These are phyloP conservation scores for Conus betulinus DNA, from an alignment of 1,140 invertebrate species.

Conservation along the genomic window DNA sequence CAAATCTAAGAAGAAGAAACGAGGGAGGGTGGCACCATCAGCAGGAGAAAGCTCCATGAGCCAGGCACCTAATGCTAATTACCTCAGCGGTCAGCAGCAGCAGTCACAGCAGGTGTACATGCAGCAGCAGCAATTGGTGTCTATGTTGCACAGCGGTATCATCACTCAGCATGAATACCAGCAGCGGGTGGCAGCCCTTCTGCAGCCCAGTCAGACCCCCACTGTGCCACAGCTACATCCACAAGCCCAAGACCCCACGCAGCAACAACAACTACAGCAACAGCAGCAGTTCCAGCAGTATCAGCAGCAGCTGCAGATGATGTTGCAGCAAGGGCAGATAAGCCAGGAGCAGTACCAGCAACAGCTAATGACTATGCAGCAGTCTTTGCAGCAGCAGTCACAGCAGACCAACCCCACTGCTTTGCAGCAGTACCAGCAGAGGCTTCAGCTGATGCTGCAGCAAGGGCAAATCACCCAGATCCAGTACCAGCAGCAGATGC, in stretches of 20 bases:
- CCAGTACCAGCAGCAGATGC: neutral
- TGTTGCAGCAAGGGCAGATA: constrained; percentile 1
- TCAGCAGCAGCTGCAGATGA: neutral
- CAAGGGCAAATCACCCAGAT: neutral
- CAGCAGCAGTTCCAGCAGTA: neutral
- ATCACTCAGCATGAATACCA: neutral
- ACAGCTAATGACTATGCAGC: neutral
- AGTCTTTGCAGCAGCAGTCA: neutral
- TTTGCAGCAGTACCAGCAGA: neutral
- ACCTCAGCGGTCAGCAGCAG: neutral
- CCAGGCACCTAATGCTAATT: neutral
- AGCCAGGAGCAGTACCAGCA: constrained; percentile 2
- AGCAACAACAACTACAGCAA: neutral
- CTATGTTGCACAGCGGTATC: neutral
- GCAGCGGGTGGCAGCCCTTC: neutral
- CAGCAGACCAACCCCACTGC: neutral
- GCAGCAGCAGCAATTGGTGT: neutral
- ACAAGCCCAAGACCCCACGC: neutral
- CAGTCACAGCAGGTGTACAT: neutral
- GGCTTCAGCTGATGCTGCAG: neutral
- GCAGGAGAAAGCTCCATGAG: neutral
- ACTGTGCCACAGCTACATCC: neutral
- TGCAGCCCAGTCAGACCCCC: neutral
- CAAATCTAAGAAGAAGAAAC: neutral
- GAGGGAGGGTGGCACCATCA: neutral